Evolutionary conservation across 2,888 invertebrate genomes (phyloP), one percentile per base, ranked within the genome.

Genomic region (Stictocephala bisonia): DNA sequence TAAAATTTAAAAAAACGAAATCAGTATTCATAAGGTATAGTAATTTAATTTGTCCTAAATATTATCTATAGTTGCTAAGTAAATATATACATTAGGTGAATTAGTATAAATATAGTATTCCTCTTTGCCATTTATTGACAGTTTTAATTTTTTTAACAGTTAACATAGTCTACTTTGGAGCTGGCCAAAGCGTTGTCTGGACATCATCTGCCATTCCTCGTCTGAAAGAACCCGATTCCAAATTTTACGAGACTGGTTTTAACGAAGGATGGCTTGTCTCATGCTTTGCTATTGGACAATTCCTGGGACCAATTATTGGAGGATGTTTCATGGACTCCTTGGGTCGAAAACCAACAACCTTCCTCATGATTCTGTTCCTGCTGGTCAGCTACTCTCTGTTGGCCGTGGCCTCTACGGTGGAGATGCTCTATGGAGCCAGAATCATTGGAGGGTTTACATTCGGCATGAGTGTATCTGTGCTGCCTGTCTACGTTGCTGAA

Each of bases 171-270:
- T 73, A 68, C 70, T 73, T 66, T 31, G 51, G 64, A 2, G 69
- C 53, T 18, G 73, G 73, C 0, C 70, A 68, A 51, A 68, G 68
- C 15, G 56, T 69, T 40, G 60, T 70, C 11, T 73, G 73, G 73
- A 73, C 73, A 0, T 73, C 73, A n/a, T 70, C 73, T 0, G 68
- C 73, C 3, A 58, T 73, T 26, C 73, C 73, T 20, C 48, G 64
- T 4, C 64, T 73, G 40, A 40, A 18, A 13, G 50, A 51, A 20
- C 40, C 64, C 1, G 64, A 27, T 1, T 13, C 40, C 18, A 35
- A 40, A 11, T 27, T 64, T 13, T 2, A 27, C 15, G 64, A 20
- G 26, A 27, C 64, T 2, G 26, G 27, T 35, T 18, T 64, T 4
- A 40, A 64, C 64, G 64, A 44, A 27, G 44, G 41, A 15, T 64